Evolutionary conservation across 2,888 invertebrate genomes (phyloP).

Genomic region (Zootermopsis nevadensis): DNA sequence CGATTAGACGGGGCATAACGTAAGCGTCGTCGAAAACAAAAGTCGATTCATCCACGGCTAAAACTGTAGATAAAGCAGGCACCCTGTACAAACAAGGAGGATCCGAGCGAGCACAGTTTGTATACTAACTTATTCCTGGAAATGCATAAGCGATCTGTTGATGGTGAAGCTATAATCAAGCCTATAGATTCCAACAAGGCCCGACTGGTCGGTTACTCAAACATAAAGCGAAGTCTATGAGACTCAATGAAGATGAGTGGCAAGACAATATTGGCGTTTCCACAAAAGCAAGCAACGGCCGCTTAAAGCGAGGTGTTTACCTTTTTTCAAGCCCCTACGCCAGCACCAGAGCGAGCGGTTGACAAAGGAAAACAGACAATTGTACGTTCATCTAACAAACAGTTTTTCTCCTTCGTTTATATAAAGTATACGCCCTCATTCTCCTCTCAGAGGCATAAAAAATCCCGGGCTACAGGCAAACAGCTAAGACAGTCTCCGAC

Average conservation of each 20-base stretch:
- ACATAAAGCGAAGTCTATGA: conserved; percentile 11
- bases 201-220: neutral
- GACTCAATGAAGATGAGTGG: conserved; percentile 48
- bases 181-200: neutral
- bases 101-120: neutral
- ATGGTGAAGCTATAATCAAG: conserved; percentile 1
- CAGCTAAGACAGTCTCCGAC: conserved; percentile 26
- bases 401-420: conserved; percentile 14
- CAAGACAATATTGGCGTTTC: conserved; percentile 49
- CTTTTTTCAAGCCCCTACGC: conserved; percentile 20
- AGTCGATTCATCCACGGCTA: neutral
- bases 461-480: conserved; percentile 14
- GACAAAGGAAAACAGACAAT: conserved; percentile 33
- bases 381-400: conserved; percentile 38
- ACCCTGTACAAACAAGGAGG: neutral
- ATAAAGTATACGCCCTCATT: conserved; percentile 35
- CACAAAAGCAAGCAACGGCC: conserved; percentile 33
- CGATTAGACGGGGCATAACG: no score
- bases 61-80: neutral
- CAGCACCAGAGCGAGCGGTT: neutral
- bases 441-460: conserved; percentile 6
- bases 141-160: conserved; percentile 9
- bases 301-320: conserved; percentile 36
- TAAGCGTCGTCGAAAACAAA: neutral
- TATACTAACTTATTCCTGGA: conserved; percentile 20